Percentiles rank a stretch among this genome's conserved stretches.
phyloP scores from a whole-genome alignment of 2,113 vertebrate genomes.

The Gymnorhina tibicen region DNA sequence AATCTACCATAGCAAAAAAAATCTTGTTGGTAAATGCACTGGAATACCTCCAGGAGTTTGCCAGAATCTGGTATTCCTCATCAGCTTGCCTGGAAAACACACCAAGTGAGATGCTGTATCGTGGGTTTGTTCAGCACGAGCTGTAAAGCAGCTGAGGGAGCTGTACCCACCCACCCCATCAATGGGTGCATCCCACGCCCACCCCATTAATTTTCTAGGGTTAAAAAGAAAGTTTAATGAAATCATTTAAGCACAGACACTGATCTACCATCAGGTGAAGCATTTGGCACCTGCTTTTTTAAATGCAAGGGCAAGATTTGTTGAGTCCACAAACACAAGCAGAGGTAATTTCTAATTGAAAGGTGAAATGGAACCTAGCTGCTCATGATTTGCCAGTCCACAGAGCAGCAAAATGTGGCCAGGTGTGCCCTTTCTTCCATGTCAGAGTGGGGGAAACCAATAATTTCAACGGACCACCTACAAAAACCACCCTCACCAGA shows the following conservation, averaged over 20 bases:
- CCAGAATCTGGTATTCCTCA: constrained; percentile 95
- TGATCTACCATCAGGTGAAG: neutral
- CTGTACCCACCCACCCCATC: neutral
- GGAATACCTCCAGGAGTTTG: constrained; percentile 97
- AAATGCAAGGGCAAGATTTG: neutral
- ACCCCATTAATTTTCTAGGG: accelerated
- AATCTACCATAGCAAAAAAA: constrained; percentile 95
- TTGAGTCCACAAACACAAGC: neutral
- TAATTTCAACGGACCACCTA: neutral
- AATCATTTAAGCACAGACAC: neutral
- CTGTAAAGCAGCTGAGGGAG: neutral
- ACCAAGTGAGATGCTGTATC: neutral
- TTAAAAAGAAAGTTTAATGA: neutral
- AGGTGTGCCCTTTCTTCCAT: neutral
- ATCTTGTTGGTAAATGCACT: constrained; percentile 93
- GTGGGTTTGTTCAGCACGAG: accelerated
- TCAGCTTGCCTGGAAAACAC: constrained; percentile 86
- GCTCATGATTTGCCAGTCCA: neutral
- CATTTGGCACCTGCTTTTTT: neutral
- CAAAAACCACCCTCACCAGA: neutral
- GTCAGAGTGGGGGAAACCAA: neutral
- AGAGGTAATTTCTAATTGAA: neutral
- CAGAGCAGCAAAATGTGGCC: neutral
- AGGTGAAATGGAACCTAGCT: neutral
- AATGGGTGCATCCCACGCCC: accelerated